Evolutionary conservation across 2,113 vertebrate species (phyloP).

Genomic region (Bubo scandiacus): DNA sequence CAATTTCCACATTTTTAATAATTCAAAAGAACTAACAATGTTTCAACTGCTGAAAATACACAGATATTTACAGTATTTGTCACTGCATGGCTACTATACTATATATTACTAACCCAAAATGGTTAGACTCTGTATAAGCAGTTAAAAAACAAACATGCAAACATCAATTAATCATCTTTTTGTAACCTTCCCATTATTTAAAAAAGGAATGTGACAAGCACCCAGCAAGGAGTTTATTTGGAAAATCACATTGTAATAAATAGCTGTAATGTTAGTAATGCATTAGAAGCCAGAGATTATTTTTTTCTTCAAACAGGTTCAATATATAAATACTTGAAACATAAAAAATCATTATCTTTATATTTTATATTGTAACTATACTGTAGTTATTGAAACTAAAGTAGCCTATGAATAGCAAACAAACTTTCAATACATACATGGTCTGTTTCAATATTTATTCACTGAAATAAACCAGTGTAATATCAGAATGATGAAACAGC

Average conservation of each 20-base stretch:
- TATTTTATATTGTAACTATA: background rate
- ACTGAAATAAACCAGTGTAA: background rate
- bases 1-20: background rate
- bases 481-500: background rate
- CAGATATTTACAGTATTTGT: background rate
- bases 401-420: background rate
- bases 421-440: background rate
- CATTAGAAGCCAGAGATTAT: background rate
- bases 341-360: background rate
- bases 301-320: background rate
- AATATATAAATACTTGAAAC: background rate
- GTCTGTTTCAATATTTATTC: background rate
- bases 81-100: background rate
- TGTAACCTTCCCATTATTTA: background rate
- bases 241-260: background rate
- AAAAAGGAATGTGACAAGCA: background rate
- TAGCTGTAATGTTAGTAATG: background rate
- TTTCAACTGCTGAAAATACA: background rate
- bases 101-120: background rate
- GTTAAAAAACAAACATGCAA: background rate
- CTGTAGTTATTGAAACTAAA: background rate
- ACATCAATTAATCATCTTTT: background rate
- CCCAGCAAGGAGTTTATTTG: background rate
- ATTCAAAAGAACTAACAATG: background rate
- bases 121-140: background rate